These are phyloP conservation scores for Heliconius eleuchia DNA, from an alignment of 1,140 invertebrate species.

Conservation along the genomic window DNA sequence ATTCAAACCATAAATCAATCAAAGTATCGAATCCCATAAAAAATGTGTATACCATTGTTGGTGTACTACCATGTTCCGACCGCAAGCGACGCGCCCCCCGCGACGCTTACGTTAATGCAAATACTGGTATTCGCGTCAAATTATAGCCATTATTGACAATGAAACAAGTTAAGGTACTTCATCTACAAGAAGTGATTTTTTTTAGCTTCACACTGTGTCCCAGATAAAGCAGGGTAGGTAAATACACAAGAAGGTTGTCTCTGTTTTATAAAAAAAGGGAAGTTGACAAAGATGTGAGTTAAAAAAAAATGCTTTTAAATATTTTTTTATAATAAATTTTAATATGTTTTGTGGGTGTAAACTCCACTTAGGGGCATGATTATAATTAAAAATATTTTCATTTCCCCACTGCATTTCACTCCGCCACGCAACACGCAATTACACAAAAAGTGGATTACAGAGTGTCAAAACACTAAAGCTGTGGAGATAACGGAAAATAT, in stretches of 20 bases:
- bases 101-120: slow-evolving; percentile 11
- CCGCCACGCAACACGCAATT: too few species aligned
- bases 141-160: slow-evolving; percentile 24
- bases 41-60: background rate
- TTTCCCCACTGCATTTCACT: too few species aligned
- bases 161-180: background rate
- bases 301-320: too few species aligned
- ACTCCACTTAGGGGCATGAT: too few species aligned
- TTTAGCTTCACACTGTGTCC: background rate
- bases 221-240: background rate
- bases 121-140: slow-evolving; percentile 27
- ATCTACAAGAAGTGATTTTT: background rate
- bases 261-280: too few species aligned
- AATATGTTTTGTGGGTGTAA: too few species aligned
- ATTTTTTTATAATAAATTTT: too few species aligned
- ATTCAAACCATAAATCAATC: background rate
- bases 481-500: background rate
- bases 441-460: background rate
- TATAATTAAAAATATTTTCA: too few species aligned
- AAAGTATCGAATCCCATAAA: slow-evolving; percentile 15
- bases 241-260: too few species aligned
- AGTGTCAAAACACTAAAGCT: background rate
- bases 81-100: slow-evolving; percentile 19
- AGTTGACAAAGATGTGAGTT: too few species aligned
- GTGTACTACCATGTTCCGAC: background rate